These are phyloP conservation scores for Rhogogaster chlorosoma DNA, from an alignment of 2,888 invertebrate genomes.

Conservation along the genomic window DNA sequence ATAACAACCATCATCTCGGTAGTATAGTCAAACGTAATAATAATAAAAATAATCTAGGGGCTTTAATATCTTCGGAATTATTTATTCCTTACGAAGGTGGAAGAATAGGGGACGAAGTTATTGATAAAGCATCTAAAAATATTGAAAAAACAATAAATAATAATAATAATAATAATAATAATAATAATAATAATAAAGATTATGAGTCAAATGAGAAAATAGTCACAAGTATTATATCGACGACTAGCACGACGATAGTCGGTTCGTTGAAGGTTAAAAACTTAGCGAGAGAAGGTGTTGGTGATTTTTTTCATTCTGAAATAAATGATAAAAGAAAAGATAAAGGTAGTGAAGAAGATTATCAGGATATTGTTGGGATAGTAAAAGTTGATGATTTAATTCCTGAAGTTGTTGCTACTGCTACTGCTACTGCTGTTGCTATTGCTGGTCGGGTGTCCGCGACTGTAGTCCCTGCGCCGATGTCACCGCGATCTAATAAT, in stretches of 20 bases:
- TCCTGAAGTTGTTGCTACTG: neutral
- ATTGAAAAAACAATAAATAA: neutral
- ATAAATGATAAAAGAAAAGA: neutral
- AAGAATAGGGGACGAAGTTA: neutral
- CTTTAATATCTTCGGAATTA: neutral
- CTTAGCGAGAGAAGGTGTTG: neutral
- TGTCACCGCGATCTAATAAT: slow-evolving; percentile 34
- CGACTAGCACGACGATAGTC: neutral
- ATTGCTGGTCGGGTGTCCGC: neutral
- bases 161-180: neutral
- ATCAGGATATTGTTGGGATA: neutral
- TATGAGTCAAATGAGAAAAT: neutral
- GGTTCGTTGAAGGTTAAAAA: neutral
- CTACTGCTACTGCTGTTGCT: neutral
- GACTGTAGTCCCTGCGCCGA: slow-evolving; percentile 12
- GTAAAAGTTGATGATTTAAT: neutral
- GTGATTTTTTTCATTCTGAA: neutral
- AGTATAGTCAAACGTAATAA: neutral
- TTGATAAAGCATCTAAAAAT: neutral
- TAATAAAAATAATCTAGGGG: neutral
- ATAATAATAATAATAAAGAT: neutral
- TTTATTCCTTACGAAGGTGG: neutral
- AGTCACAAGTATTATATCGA: neutral
- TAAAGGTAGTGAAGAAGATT: neutral
- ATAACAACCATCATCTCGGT: neutral